phyloP scores from a whole-genome alignment of 2,888 invertebrate genomes.

The Sarcophaga carnaria region DNA sequence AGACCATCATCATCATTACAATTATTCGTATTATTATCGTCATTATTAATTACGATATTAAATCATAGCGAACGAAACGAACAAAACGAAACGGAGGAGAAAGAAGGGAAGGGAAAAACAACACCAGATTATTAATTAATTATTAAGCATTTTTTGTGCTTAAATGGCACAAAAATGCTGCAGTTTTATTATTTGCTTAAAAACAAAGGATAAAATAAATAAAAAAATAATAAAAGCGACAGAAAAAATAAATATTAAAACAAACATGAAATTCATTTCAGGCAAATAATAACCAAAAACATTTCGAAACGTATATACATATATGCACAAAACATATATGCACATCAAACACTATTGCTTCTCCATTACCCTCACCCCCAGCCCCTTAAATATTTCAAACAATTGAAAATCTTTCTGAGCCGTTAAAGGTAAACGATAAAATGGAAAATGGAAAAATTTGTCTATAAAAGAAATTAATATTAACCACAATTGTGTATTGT shows the following conservation, averaged over 20 bases:
- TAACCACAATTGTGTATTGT: conserved; percentile 53
- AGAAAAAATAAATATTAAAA: conserved; percentile 33
- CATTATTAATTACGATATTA: conserved; percentile 24
- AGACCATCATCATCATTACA: not conserved
- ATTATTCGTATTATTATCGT: not conserved
- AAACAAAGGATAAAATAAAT: conserved; percentile 47
- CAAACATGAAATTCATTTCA: conserved; percentile 49
- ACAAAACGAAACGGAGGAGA: conserved; percentile 1
- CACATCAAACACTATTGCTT: not conserved
- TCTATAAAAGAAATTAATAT: conserved; percentile 61
- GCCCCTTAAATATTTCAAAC: not conserved
- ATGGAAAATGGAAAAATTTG: conserved; percentile 40
- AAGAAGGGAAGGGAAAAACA: not conserved
- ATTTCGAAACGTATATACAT: too few species aligned
- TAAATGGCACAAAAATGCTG: conserved; percentile 64
- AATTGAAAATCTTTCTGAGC: not conserved
- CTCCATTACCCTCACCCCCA: too few species aligned
- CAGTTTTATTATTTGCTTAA: conserved; percentile 56
- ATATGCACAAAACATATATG: too few species aligned
- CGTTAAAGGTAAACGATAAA: not conserved
- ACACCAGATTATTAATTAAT: conserved; percentile 57
- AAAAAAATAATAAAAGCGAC: not conserved
- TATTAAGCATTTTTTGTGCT: conserved; percentile 68
- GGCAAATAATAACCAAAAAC: conserved; percentile 26
- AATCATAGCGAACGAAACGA: not conserved